Evolutionary conservation across 2,113 vertebrate genomes (phyloP).

Genomic region (Takifugu flavidus): DNA sequence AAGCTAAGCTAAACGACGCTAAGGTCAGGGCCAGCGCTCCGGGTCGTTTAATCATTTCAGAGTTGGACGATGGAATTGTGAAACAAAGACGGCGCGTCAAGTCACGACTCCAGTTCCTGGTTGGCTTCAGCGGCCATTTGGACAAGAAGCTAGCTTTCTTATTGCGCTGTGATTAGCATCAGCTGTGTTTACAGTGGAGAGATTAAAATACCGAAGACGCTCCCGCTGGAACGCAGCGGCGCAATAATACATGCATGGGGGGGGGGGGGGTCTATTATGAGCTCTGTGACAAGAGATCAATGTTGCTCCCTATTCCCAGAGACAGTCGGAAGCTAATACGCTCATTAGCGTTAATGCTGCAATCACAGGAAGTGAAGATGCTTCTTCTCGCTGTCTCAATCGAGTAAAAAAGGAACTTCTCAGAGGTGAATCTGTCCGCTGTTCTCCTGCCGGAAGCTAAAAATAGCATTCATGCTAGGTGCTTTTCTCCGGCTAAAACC

Average conservation of each 20-base stretch:
- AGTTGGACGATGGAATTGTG: slow-evolving; percentile 25
- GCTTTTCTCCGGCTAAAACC: too few species aligned
- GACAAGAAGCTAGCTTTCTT: slow-evolving; percentile 21
- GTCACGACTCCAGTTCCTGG: slow-evolving; percentile 20
- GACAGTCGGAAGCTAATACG: slow-evolving; percentile 64
- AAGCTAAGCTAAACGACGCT: neutral
- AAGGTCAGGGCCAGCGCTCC: slow-evolving; percentile 8
- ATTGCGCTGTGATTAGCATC: slow-evolving; percentile 36
- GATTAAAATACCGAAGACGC: slow-evolving; percentile 55
- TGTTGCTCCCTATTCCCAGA: slow-evolving; percentile 55
- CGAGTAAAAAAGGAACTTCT: neutral
- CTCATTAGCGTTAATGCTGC: slow-evolving; percentile 61
- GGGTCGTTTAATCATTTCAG: slow-evolving; percentile 51
- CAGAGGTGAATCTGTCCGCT: slow-evolving; percentile 13
- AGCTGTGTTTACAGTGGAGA: slow-evolving; percentile 34
- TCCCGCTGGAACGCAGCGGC: slow-evolving; percentile 31
- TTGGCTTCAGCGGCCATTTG: slow-evolving; percentile 36
- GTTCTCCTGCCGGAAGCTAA: too few species aligned
- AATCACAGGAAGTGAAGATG: slow-evolving; percentile 36
- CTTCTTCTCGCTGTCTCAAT: slow-evolving; percentile 10
- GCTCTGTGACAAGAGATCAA: slow-evolving; percentile 62
- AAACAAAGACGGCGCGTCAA: slow-evolving; percentile 1
- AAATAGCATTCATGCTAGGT: too few species aligned
- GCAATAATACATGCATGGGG: slow-evolving; percentile 37
- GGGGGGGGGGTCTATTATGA: slow-evolving; percentile 37